phyloP scores from a whole-genome alignment of 2,797 vertebrate genomes.

The Vipera ursinii region DNA sequence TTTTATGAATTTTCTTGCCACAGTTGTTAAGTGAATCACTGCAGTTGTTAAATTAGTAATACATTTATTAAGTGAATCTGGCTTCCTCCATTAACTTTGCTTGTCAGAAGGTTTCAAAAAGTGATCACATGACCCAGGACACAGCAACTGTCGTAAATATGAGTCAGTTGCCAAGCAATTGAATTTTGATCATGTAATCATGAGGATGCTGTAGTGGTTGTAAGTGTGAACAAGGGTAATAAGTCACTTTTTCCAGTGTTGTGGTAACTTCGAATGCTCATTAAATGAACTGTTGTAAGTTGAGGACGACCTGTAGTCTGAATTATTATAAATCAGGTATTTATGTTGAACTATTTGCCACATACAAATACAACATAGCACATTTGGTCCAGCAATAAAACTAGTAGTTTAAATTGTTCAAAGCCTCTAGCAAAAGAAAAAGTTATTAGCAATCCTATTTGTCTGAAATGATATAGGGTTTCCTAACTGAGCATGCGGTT shows the following conservation, averaged over 20 bases:
- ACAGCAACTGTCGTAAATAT: neutral
- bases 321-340: neutral
- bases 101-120: neutral
- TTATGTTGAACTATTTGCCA: neutral
- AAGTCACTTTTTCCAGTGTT: neutral
- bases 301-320: neutral
- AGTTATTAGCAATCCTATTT: neutral
- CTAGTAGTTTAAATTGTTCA: neutral
- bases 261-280: neutral
- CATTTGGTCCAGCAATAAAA: neutral
- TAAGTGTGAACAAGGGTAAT: neutral
- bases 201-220: neutral
- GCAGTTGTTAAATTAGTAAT: neutral
- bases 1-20: neutral
- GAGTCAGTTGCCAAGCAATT: neutral
- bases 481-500: no score
- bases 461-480: no score
- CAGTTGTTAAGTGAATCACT: neutral
- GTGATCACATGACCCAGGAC: neutral
- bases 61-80: neutral
- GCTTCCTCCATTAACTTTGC: neutral
- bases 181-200: neutral
- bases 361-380: neutral
- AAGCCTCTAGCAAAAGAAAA: neutral
- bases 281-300: neutral